phyloP scores from a whole-genome alignment of 2,113 vertebrate species.

The Burhinus bistriatus region DNA sequence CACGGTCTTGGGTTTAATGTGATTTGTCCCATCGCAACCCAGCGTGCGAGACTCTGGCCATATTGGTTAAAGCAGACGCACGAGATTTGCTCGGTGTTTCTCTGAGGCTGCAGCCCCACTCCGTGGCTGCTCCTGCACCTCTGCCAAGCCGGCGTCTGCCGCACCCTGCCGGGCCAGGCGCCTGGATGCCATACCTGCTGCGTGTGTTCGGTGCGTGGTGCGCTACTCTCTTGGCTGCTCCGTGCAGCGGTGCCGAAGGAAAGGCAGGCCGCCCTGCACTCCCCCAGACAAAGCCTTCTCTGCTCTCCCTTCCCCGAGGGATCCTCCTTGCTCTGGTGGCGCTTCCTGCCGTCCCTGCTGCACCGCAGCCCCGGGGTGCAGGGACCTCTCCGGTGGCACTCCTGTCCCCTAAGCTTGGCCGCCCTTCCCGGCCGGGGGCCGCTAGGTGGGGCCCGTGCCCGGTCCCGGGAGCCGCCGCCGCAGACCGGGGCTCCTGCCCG shows the following conservation, averaged over 20 bases:
- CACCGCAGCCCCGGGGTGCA: background rate
- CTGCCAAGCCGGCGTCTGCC: too few relatives aligned
- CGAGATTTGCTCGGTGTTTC: fast-evolving
- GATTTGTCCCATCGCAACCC: background rate
- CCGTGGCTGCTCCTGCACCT: background rate
- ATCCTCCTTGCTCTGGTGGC: background rate
- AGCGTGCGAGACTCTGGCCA: fast-evolving
- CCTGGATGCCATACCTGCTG: too few relatives aligned
- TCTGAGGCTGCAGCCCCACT: background rate
- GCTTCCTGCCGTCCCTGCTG: too few relatives aligned
- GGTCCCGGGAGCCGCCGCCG: fast-evolving
- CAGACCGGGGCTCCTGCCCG: fast-evolving
- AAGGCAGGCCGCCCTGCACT: background rate
- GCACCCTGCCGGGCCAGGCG: too few relatives aligned
- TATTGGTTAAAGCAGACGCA: fast-evolving
- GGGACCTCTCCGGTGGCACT: fast-evolving
- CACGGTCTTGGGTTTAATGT: fast-evolving
- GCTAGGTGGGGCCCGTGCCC: background rate
- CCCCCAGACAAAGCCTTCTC: background rate
- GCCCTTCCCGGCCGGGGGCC: background rate
- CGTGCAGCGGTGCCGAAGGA: too few relatives aligned
- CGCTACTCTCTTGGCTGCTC: too few relatives aligned
- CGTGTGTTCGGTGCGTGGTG: too few relatives aligned
- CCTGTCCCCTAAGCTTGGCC: background rate
- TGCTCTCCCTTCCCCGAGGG: too few relatives aligned